phyloP scores from a whole-genome alignment of 2,797 vertebrate genomes.

The Paguma larvata region DNA sequence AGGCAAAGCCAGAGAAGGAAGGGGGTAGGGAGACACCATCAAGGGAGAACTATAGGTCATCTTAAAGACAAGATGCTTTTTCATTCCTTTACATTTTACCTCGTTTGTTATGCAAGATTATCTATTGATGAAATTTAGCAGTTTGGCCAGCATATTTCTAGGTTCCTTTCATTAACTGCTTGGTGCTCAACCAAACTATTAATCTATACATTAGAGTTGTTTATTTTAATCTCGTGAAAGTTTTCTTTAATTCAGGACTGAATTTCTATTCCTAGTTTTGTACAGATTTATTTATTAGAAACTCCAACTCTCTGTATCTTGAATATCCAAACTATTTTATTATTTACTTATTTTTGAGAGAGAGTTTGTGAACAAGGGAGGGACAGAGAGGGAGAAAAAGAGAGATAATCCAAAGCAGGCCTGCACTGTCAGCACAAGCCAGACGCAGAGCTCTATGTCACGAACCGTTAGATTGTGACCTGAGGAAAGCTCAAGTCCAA shows the following conservation, averaged over 20 bases:
- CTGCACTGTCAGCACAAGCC: no score
- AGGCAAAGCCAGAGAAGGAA: neutral
- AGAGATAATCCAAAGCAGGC: no score
- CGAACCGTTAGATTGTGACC: no score
- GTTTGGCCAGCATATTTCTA: neutral
- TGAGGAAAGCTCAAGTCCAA: no score
- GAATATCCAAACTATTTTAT: neutral
- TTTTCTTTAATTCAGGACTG: neutral
- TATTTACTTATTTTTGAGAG: no score
- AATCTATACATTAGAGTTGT: neutral
- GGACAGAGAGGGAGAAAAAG: no score
- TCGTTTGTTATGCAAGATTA: neutral
- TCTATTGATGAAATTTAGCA: neutral
- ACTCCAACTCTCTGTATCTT: neutral
- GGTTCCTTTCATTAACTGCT: neutral
- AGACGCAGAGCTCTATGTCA: no score
- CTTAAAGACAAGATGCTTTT: neutral
- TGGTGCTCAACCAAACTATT: neutral
- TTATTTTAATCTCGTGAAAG: neutral
- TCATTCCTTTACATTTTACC: neutral
- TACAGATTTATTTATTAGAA: neutral
- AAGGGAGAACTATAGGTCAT: neutral
- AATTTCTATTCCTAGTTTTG: neutral
- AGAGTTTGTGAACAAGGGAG: no score
- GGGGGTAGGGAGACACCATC: rapidly evolving